Percentiles rank a stretch among this genome's conserved stretches.
phyloP scores from a whole-genome alignment of 2,113 vertebrate species.

The Pandion haliaetus region DNA sequence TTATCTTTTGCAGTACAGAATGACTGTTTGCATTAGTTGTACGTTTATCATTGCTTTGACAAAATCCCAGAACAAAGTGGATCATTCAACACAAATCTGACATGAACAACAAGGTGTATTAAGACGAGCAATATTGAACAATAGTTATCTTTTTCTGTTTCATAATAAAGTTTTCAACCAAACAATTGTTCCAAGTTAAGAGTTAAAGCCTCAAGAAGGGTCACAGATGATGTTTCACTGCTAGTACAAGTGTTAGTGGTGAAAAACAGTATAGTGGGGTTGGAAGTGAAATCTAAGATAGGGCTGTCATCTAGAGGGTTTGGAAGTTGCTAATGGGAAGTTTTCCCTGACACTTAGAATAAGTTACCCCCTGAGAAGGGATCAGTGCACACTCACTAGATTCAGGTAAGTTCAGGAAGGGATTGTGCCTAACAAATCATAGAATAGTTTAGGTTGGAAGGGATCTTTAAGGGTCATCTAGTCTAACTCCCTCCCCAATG shows the following conservation, averaged over 20 bases:
- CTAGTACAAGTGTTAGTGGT: not conserved
- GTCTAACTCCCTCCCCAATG: not conserved
- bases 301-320: not conserved
- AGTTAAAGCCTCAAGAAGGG: not conserved
- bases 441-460: not conserved
- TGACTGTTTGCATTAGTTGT: not conserved
- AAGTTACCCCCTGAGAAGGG: not conserved
- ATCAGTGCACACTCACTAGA: not conserved
- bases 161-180: not conserved
- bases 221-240: not conserved
- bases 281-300: not conserved
- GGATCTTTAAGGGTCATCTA: not conserved
- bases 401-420: not conserved
- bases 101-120: not conserved
- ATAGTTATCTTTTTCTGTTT: not conserved
- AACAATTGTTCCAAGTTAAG: not conserved
- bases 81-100: not conserved
- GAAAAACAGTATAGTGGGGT: not conserved
- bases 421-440: not conserved
- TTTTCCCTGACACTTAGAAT: not conserved
- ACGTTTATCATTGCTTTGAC: not conserved
- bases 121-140: not conserved
- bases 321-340: not conserved
- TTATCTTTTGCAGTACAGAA: not conserved
- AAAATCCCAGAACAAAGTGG: not conserved